Percentiles rank a stretch among this genome's conserved stretches.
phyloP scores from a whole-genome alignment of 2,113 vertebrate genomes.

The Hypomesus transpacificus region DNA sequence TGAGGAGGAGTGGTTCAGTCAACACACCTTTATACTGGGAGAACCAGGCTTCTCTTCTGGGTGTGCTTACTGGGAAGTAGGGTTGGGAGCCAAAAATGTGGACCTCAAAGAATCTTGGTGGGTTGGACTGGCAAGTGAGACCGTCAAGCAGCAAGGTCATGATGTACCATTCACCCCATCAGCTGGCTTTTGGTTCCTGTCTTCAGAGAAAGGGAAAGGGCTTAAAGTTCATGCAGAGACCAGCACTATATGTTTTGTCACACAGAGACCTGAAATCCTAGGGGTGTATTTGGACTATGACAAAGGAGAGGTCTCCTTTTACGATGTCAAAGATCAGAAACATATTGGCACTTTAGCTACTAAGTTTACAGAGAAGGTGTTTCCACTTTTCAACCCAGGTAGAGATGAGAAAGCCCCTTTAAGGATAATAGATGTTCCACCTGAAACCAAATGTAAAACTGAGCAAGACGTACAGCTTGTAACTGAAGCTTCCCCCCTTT shows the following conservation, averaged over 20 bases:
- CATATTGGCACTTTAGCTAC: conserved; percentile 37
- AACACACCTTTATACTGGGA: conserved; percentile 46
- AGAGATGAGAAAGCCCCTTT: neutral
- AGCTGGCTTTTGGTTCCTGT: conserved; percentile 58
- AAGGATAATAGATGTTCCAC: conserved; percentile 6
- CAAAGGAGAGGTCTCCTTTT: conserved; percentile 47
- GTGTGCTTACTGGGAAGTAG: conserved; percentile 64
- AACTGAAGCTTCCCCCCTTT: too few species aligned
- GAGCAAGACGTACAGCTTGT: too few species aligned
- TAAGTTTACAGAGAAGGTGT: conserved; percentile 29
- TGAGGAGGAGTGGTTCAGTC: neutral
- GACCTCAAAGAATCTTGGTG: conserved; percentile 52
- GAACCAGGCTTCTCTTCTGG: conserved; percentile 28
- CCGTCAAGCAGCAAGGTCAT: fast-evolving
- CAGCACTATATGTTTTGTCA: neutral
- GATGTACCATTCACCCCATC: neutral
- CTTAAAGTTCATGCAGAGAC: conserved; percentile 34
- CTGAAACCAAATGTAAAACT: too few species aligned
- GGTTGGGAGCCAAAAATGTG: fast-evolving
- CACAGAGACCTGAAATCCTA: conserved; percentile 5
- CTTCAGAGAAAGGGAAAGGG: conserved; percentile 9
- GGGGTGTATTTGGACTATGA: conserved; percentile 59
- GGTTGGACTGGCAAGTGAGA: conserved; percentile 50
- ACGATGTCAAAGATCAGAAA: conserved; percentile 16
- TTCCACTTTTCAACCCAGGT: conserved; percentile 66